phyloP scores from a whole-genome alignment of 2,888 invertebrate genomes.

The Cephus pulcher region DNA sequence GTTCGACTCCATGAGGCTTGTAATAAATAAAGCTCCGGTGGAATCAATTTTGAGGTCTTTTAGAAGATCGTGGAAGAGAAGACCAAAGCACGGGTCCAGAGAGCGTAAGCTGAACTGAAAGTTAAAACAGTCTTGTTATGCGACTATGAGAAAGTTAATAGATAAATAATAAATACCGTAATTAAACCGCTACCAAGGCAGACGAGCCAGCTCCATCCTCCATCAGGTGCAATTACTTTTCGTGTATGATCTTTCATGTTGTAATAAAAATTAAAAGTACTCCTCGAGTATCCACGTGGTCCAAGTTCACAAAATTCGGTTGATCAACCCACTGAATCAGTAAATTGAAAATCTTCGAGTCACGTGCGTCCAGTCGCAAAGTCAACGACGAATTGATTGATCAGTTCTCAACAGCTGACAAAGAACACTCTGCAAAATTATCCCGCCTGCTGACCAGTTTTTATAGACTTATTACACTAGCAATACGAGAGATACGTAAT shows the following conservation, averaged over 20 bases:
- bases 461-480: neutral
- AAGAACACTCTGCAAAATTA: neutral
- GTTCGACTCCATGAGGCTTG: constrained; percentile 80
- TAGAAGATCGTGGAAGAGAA: constrained; percentile 81
- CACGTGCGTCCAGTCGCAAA: neutral
- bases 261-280: neutral
- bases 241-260: neutral
- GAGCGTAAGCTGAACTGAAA: constrained; percentile 83
- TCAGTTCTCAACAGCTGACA: neutral
- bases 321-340: neutral
- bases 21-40: constrained; percentile 80
- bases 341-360: neutral
- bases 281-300: neutral
- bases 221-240: constrained; percentile 76
- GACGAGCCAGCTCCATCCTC: constrained; percentile 90
- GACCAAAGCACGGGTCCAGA: constrained; percentile 83
- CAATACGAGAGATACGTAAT: neutral
- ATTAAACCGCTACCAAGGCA: constrained; percentile 86
- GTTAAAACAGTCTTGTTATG: neutral
- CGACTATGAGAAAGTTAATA: neutral
- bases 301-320: neutral
- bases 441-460: neutral
- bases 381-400: neutral
- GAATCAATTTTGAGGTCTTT: constrained; percentile 78
- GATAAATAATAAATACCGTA: constrained; percentile 71